Evolutionary conservation across 2,888 invertebrate genomes (phyloP), one percentile per base, ranked within the genome.

Genomic region (Acleris cristana): DNA sequence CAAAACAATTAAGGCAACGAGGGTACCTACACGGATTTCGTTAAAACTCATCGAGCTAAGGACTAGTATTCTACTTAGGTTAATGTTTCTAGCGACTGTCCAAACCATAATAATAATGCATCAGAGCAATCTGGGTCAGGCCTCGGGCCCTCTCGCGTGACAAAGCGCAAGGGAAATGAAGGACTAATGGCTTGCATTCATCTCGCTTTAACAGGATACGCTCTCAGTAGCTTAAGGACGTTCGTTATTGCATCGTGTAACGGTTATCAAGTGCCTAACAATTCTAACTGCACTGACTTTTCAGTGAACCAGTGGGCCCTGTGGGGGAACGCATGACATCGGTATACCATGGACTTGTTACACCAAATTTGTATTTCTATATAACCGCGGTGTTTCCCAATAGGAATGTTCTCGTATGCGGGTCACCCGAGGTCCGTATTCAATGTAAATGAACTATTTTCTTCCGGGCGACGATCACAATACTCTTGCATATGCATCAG

Each of bases 401-500:
- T 74, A 62, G 64, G 59, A 62, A 58, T 65, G 48, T 21, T 53
- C 12, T 58, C 63, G 65, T 72, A 74, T 67, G 75, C 72, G 66
- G 76, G 75, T 76, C 74, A 70, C 51, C 58, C 64, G 74, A 73
- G 80, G 76, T 63, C 70, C 69, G 69, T 77, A 86, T 87, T 87
- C 83, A 83, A 88, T 87, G 87, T 80, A 86, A 88, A 87, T 86
- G 71, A 79, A 73, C 73, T 70, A 78, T 80, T 81, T 80, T 80
- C 79, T 82, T 81, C 79, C 77, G 79, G 75, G 73, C 74, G 3
- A 63, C 63, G 62, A 67, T 73, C 67, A 73, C 72, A 64, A 64
- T 71, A 64, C 73, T 69, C 71, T 72, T 80, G 78, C 79, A 82
- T 80, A 81, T 80, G 79, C 82, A 86, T 82, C 77, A 73, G 58